These are phyloP conservation scores for Eulemur coronatus DNA, from an alignment of 2,797 vertebrate genomes.

Conservation along the genomic window DNA sequence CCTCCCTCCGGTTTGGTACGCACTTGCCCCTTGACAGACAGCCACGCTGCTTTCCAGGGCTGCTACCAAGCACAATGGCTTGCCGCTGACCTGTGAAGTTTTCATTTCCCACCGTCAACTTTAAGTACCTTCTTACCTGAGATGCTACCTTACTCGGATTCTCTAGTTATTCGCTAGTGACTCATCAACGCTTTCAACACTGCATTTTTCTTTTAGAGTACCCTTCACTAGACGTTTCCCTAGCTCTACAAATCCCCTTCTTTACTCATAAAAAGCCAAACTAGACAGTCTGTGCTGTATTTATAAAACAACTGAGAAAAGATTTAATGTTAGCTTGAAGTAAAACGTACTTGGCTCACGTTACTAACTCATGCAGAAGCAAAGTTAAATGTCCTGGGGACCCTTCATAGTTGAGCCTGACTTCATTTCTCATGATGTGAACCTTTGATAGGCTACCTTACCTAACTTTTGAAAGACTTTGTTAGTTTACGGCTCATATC, in stretches of 20 bases:
- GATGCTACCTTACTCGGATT: not conserved
- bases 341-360: not conserved
- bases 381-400: not conserved
- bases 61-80: slow-evolving; percentile 2
- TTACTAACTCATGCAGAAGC: not conserved
- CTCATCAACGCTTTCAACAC: not conserved
- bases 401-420: not conserved
- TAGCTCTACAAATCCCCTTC: not conserved
- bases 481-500: not conserved
- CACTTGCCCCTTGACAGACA: slow-evolving; percentile 76
- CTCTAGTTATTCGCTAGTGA: not conserved
- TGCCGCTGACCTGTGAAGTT: slow-evolving; percentile 23
- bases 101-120: slow-evolving; percentile 39
- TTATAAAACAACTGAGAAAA: not conserved
- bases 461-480: slow-evolving; percentile 4
- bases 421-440: not conserved
- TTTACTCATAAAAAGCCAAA: not conserved
- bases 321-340: slow-evolving; percentile 16
- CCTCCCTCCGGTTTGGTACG: not conserved
- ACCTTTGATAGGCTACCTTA: not conserved
- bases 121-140: not conserved
- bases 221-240: not conserved
- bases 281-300: not conserved
- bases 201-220: not conserved
- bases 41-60: not conserved